Evolutionary conservation across 2,113 vertebrate genomes (phyloP).

Genomic region (Quiscalus mexicanus): DNA sequence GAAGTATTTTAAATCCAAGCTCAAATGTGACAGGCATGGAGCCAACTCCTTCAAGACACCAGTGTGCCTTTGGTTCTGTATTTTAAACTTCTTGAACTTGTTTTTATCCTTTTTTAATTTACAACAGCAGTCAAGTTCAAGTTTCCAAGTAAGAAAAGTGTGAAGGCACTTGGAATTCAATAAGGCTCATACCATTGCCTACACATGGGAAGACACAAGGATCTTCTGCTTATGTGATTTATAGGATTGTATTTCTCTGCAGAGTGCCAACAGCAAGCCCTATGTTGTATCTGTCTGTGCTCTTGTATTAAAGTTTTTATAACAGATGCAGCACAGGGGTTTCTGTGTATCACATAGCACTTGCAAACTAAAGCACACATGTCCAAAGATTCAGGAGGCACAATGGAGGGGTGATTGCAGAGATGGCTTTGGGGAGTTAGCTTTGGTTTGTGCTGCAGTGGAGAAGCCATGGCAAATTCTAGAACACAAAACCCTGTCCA

Average conservation of each 20-base stretch:
- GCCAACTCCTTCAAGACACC: not conserved
- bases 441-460: not conserved
- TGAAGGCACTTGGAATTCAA: not conserved
- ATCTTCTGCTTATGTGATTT: conserved; percentile 22
- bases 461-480: not conserved
- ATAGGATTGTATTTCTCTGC: not conserved
- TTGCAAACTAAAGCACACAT: not conserved
- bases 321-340: not conserved
- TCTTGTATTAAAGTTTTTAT: not conserved
- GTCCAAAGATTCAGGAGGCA: not conserved
- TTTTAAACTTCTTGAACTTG: not conserved
- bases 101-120: not conserved
- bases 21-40: not conserved
- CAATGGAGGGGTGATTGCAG: not conserved
- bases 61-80: not conserved
- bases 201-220: not conserved
- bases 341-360: not conserved
- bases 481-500: not conserved
- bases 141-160: not conserved
- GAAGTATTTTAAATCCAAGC: conserved; percentile 2
- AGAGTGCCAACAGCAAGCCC: not conserved
- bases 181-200: not conserved
- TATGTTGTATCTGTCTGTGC: not conserved
- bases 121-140: not conserved
- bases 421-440: not conserved